These are phyloP conservation scores for Melinopterus prodromus DNA, from an alignment of 2,888 invertebrate genomes.

Conservation along the genomic window DNA sequence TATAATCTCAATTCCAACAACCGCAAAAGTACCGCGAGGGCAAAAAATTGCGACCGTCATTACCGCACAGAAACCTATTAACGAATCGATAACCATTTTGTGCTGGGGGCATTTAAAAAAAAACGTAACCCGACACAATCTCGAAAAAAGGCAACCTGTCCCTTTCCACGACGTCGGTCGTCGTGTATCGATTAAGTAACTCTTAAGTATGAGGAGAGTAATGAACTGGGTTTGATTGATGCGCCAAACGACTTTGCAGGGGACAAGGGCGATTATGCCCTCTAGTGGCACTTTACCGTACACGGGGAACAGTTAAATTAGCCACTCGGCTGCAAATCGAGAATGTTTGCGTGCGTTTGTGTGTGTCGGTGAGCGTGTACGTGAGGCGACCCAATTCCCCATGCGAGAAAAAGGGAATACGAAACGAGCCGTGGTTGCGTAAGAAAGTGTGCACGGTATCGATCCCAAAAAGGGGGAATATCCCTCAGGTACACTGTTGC, in stretches of 20 bases:
- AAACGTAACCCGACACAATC: background rate
- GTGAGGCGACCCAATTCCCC: background rate
- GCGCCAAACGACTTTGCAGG: constrained; percentile 4
- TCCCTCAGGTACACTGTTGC: background rate
- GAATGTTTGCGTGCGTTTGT: background rate
- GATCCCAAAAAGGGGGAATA: background rate
- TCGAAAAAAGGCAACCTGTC: background rate
- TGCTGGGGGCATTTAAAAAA: background rate
- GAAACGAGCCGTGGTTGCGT: background rate
- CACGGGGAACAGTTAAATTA: constrained; percentile 20
- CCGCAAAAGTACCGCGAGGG: background rate
- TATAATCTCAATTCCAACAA: too few relatives aligned
- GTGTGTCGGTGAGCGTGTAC: background rate
- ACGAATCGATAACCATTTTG: background rate
- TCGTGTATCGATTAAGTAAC: background rate
- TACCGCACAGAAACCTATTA: background rate
- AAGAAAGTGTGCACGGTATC: background rate
- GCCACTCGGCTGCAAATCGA: constrained; percentile 14
- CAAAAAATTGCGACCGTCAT: background rate
- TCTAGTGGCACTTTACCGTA: constrained; percentile 13
- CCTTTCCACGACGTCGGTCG: background rate
- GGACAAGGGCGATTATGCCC: constrained; percentile 8
- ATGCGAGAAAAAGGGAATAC: background rate
- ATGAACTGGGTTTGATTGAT: constrained; percentile 4
- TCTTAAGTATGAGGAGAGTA: background rate